phyloP scores from a whole-genome alignment of 2,888 invertebrate species.

The Barypeithes pellucidus region DNA sequence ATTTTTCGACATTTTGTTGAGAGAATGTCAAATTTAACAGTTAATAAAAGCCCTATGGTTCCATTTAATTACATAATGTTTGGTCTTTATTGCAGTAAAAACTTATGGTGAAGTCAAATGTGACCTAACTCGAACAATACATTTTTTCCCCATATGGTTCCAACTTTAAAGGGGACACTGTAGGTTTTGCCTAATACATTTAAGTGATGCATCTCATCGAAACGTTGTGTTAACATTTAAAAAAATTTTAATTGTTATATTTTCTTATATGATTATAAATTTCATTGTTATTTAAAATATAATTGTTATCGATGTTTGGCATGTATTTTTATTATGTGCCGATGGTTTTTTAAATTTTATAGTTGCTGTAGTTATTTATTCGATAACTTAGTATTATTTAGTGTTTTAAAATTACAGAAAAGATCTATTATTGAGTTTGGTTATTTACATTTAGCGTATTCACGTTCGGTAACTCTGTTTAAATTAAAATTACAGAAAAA shows the following conservation, averaged over 20 bases:
- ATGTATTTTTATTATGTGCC: constrained; percentile 40
- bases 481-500: too few relatives aligned
- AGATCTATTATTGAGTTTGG: constrained; percentile 25
- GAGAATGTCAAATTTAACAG: too few relatives aligned
- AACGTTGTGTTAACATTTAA: constrained; percentile 17
- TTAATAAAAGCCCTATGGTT: too few relatives aligned
- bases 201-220: constrained; percentile 26
- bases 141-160: too few relatives aligned
- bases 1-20: too few relatives aligned
- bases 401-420: constrained; percentile 26
- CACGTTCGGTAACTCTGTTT: too few relatives aligned
- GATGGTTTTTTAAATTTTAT: constrained; percentile 34
- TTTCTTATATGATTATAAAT: constrained; percentile 29
- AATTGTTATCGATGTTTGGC: constrained; percentile 42
- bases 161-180: too few relatives aligned
- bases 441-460: background rate
- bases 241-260: constrained; percentile 26
- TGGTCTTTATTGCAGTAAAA: too few relatives aligned
- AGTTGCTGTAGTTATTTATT: constrained; percentile 43
- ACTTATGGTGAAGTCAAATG: too few relatives aligned
- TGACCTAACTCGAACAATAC: too few relatives aligned
- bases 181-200: constrained; percentile 17
- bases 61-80: too few relatives aligned
- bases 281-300: constrained; percentile 39
- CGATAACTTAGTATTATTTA: constrained; percentile 45